These are phyloP conservation scores for Hololepta plana DNA, from an alignment of 2,888 invertebrate genomes.

Conservation along the genomic window DNA sequence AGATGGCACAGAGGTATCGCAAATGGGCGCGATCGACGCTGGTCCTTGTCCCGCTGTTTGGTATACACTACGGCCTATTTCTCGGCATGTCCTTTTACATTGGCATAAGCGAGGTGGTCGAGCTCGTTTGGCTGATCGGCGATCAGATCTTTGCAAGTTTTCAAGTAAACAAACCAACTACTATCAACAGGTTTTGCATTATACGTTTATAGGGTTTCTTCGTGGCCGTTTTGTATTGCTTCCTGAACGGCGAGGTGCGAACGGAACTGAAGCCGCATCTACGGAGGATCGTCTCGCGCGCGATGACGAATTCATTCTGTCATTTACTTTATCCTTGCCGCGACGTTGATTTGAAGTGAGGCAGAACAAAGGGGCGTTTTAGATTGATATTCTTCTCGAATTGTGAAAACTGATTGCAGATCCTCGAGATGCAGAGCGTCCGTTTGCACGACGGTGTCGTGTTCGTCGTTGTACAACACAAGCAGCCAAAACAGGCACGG, in stretches of 20 bases:
- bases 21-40: conserved; percentile 43
- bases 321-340: too few species aligned
- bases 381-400: too few species aligned
- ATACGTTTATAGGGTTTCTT: conserved; percentile 34
- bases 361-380: too few species aligned
- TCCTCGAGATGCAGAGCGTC: too few species aligned
- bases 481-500: too few species aligned
- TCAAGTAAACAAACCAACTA: conserved; percentile 30
- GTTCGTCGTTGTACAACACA: too few species aligned
- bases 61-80: conserved; percentile 42
- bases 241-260: conserved; percentile 42
- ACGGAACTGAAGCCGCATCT: conserved; percentile 28
- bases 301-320: too few species aligned
- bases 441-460: too few species aligned
- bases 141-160: conserved; percentile 48
- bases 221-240: conserved; percentile 43
- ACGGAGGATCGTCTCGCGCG: too few species aligned
- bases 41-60: conserved; percentile 46
- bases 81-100: conserved; percentile 31
- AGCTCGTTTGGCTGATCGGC: conserved; percentile 41
- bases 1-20: conserved; percentile 41
- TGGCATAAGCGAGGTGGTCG: conserved; percentile 28
- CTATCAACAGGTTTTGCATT: background rate
- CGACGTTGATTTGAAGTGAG: too few species aligned
- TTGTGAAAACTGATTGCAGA: too few species aligned